Base-by-base conservation (phyloP, 1,140 invertebrate genomes). In the Procambarus clarkii region DNA sequence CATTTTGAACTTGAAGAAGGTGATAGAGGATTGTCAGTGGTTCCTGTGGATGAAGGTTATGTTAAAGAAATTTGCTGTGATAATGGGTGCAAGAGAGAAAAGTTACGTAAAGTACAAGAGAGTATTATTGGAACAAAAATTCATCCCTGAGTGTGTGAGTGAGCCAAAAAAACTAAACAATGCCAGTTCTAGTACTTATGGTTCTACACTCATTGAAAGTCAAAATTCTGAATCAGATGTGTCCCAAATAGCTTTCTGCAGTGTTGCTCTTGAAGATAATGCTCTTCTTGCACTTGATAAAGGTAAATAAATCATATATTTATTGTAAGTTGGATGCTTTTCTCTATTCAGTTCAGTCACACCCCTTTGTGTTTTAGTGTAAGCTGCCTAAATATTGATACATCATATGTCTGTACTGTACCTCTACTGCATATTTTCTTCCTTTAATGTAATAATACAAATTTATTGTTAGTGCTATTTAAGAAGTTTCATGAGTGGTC, bases 251-350 rank as follows among this genome's bases (percentile, higher is more conserved):
- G 74, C 2, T 21, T 84, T 90, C 50, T 54, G 44, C 34, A 44
- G 76, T 11, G 69, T 90, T 24, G 50, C 44, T 84, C 24, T 90
- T 77, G 88, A 90, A 58, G 88, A 90, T 71, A 90, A 90, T 58
- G 54, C 50, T n/a, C 81, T 90, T 11, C 69, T 90, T 45, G 88
- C 88, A 48, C 24, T 90, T 78, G 81, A 79, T 84, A 78, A 44
- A 84, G 88, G 88, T 90, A 88, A 69, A 64, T 71, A 7, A 46
- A 58, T 9, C 18, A 60, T 69, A 2, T 69, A 3, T 24, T 2
- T 64, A 15, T 45, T 18, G 45, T 2, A 3, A 88, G 5, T 81
- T 45, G 13, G n/a, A 24, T 64, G 18, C 11, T 48, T 8, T 69
- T 71, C 5, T 50, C 2, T 13, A 71, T 48, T 7, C n/a, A 44